phyloP scores from a whole-genome alignment of 2,888 invertebrate species.

The Invenusta paracnida region DNA sequence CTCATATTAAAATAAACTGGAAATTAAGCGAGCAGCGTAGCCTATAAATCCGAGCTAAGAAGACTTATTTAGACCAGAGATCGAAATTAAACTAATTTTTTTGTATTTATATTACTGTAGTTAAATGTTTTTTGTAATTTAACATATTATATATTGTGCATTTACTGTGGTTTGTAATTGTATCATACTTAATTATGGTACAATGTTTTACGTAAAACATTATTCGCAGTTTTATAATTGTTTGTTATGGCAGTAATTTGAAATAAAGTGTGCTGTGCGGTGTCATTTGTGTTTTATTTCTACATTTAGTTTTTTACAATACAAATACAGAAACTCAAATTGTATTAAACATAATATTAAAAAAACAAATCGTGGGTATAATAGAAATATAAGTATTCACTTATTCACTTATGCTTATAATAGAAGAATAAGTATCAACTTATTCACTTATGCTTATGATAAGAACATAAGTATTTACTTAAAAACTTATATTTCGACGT shows the following conservation, averaged over 20 bases:
- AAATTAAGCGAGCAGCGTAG: too few relatives aligned
- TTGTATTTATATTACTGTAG: not conserved
- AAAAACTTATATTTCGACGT: not conserved
- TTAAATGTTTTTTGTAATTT: not conserved
- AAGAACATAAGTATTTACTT: slow-evolving; percentile 25
- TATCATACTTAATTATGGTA: too few relatives aligned
- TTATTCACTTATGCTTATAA: not conserved
- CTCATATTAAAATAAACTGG: too few relatives aligned
- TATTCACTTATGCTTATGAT: slow-evolving; percentile 26
- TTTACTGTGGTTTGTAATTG: too few relatives aligned
- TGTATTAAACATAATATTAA: not conserved
- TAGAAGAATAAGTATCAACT: not conserved
- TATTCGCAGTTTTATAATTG: too few relatives aligned
- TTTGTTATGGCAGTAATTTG: too few relatives aligned
- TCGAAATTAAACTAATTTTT: not conserved
- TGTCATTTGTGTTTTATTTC: too few relatives aligned
- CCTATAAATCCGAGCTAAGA: too few relatives aligned
- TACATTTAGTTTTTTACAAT: not conserved
- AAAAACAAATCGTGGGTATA: not conserved
- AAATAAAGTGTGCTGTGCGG: too few relatives aligned
- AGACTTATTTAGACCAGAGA: slow-evolving; percentile 1
- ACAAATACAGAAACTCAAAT: not conserved
- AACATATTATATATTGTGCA: not conserved
- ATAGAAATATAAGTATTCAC: not conserved
- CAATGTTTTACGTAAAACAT: too few relatives aligned